These are phyloP conservation scores for Onychorhynchus coronatus DNA, from an alignment of 2,113 vertebrate species.

Conservation along the genomic window DNA sequence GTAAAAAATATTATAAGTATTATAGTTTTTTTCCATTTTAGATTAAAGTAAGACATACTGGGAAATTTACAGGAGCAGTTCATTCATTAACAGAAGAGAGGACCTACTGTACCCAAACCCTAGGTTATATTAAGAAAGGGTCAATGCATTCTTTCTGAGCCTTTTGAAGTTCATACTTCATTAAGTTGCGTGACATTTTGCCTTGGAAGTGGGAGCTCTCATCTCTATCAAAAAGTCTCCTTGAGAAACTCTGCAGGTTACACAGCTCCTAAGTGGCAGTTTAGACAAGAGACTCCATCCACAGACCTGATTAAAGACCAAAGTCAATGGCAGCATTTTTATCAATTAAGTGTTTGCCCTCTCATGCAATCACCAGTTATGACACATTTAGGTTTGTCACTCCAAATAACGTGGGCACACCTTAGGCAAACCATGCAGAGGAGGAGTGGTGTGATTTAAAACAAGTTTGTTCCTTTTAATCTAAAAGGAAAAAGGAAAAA, in stretches of 20 bases:
- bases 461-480: slow-evolving; percentile 52
- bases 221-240: slow-evolving; percentile 44
- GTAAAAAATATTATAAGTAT: background rate
- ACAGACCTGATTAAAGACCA: slow-evolving; percentile 48
- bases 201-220: slow-evolving; percentile 31
- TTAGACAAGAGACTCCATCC: slow-evolving; percentile 42
- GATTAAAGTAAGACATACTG: background rate
- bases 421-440: slow-evolving; percentile 41
- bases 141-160: slow-evolving; percentile 14
- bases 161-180: slow-evolving; percentile 54
- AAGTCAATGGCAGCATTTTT: slow-evolving; percentile 32
- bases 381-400: slow-evolving; percentile 28
- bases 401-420: slow-evolving; percentile 13
- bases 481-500: slow-evolving; percentile 36
- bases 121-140: slow-evolving; percentile 19
- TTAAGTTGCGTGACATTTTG: slow-evolving; percentile 17
- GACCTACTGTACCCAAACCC: background rate
- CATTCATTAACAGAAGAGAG: slow-evolving; percentile 43
- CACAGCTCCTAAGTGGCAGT: background rate
- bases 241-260: slow-evolving; percentile 41
- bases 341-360: slow-evolving; percentile 57
- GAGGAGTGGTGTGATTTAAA: slow-evolving; percentile 46
- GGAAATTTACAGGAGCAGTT: background rate
- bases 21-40: background rate
- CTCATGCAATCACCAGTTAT: slow-evolving; percentile 51